A percentile compares a stretch with the other conserved stretches of the same genome.
Evolutionary conservation across 2,113 vertebrate genomes (phyloP).

Genomic region (Gobiocypris rarus): DNA sequence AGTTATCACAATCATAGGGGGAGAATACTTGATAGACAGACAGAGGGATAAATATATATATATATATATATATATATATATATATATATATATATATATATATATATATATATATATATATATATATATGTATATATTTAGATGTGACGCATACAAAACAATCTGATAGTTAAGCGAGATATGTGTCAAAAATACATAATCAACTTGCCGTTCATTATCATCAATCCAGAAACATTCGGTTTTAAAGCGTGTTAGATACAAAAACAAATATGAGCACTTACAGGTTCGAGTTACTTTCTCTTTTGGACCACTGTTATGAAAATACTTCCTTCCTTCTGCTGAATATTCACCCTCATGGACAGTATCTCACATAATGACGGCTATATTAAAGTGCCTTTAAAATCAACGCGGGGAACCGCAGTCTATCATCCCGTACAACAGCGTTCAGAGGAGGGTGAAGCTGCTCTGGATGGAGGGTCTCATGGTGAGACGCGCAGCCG

Average conservation of each 20-base stretch:
- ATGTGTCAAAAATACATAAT: neutral
- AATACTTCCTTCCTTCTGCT: neutral
- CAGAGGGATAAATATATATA: neutral
- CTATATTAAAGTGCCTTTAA: neutral
- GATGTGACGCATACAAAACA: too few species aligned
- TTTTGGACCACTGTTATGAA: neutral
- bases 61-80: neutral
- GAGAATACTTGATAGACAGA: neutral
- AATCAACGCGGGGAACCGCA: neutral
- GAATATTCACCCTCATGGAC: neutral
- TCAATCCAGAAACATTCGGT: neutral
- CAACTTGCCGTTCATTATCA: neutral
- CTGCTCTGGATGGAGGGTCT: neutral
- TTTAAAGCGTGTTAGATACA: neutral
- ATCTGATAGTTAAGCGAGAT: too few species aligned
- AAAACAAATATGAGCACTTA: constrained; percentile 20
- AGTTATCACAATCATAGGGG: too few species aligned
- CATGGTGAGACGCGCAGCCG: neutral
- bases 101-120: neutral
- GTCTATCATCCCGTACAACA: neutral
- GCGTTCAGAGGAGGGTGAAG: neutral
- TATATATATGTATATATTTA: neutral
- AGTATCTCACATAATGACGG: neutral
- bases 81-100: neutral
- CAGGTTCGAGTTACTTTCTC: constrained; percentile 16